These are phyloP conservation scores for Dendronephthya gigantea DNA, from an alignment of 64 coral and sea anemone species.

Conservation along the genomic window DNA sequence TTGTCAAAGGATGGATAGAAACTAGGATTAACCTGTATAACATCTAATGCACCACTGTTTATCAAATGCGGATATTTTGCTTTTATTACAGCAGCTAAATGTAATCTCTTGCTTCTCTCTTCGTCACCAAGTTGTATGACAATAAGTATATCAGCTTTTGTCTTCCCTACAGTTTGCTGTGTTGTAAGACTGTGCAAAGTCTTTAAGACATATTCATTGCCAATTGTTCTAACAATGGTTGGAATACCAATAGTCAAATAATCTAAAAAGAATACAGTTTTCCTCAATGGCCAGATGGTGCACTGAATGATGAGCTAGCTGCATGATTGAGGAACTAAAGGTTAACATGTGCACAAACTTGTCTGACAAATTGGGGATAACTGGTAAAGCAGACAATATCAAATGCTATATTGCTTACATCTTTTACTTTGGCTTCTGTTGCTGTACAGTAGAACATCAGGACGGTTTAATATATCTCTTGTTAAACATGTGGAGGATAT, in stretches of 20 bases:
- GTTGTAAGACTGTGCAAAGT: background rate
- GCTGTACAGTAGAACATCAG: background rate
- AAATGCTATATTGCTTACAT: background rate
- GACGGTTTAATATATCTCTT: background rate
- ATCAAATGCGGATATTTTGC: background rate
- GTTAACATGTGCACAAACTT: no score
- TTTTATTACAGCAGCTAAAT: background rate
- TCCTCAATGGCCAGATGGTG: no score
- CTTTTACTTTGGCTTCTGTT: background rate
- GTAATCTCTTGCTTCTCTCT: background rate
- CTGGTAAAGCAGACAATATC: no score
- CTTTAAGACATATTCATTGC: background rate
- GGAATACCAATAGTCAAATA: constrained; percentile 1
- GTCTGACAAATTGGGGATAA: no score
- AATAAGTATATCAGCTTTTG: background rate
- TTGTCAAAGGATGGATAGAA: background rate
- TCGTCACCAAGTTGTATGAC: background rate
- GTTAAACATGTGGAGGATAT: background rate
- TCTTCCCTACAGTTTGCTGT: background rate
- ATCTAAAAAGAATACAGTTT: background rate
- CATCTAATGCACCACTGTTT: background rate
- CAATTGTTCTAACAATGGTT: background rate
- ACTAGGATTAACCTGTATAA: background rate
- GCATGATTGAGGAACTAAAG: no score
- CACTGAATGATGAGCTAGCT: no score